These are phyloP conservation scores for Herpetotheres cachinnans DNA, from an alignment of 2,113 vertebrate species.

Conservation along the genomic window DNA sequence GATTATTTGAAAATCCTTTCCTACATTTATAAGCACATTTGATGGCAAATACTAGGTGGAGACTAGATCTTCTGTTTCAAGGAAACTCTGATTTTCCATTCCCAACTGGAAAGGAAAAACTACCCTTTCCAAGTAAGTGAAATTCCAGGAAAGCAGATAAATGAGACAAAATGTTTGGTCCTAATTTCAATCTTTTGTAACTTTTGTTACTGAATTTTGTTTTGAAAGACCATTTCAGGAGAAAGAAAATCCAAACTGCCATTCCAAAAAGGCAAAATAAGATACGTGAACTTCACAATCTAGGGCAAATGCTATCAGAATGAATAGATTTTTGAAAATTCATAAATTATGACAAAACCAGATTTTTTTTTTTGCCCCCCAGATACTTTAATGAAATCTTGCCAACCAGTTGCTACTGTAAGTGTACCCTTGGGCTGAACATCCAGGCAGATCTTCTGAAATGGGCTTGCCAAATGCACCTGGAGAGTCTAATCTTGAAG, in stretches of 20 bases:
- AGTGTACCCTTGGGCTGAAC: not conserved
- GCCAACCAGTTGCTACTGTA: not conserved
- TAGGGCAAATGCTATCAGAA: not conserved
- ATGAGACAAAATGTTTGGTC: not conserved
- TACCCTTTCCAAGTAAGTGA: not conserved
- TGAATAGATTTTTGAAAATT: not conserved
- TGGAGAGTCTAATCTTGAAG: not conserved
- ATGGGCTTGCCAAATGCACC: not conserved
- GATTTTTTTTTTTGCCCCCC: not conserved
- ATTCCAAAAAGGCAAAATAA: not conserved
- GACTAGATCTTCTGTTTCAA: not conserved
- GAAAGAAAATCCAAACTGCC: not conserved
- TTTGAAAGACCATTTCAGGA: not conserved
- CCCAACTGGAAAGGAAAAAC: not conserved
- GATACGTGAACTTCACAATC: not conserved
- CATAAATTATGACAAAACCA: not conserved
- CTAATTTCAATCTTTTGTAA: not conserved
- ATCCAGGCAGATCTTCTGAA: not conserved
- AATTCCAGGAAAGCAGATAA: constrained; percentile 31
- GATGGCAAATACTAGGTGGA: not conserved
- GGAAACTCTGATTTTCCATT: constrained; percentile 27
- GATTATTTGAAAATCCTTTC: not conserved
- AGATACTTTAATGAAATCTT: not conserved
- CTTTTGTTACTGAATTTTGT: not conserved
- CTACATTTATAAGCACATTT: not conserved